These are phyloP conservation scores for Iguana delicatissima DNA, from an alignment of 2,797 vertebrate species.

Conservation along the genomic window DNA sequence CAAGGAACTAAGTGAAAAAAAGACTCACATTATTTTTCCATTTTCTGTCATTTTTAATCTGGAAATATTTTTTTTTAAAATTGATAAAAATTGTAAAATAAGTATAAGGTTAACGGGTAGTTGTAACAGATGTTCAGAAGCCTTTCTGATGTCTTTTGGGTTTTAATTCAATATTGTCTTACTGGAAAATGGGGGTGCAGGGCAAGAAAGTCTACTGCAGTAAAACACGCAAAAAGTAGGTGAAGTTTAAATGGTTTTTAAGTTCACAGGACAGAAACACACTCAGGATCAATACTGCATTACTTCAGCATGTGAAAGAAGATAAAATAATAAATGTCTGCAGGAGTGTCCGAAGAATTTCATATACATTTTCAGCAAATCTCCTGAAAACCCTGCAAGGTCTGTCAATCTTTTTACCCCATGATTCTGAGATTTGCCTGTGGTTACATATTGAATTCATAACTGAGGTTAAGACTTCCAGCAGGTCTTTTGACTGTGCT, in stretches of 20 bases:
- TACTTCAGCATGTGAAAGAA: background rate
- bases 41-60: background rate
- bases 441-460: background rate
- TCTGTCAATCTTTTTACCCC: background rate
- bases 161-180: constrained; percentile 1
- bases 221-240: background rate
- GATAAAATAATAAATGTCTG: background rate
- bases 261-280: background rate
- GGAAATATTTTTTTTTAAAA: background rate
- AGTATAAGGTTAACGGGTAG: background rate
- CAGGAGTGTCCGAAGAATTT: background rate
- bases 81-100: background rate
- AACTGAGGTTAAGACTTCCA: background rate
- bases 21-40: background rate
- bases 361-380: background rate
- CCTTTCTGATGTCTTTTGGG: background rate
- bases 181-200: constrained; percentile 1
- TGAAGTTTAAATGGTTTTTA: background rate
- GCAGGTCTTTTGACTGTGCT: background rate
- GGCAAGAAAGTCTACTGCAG: background rate
- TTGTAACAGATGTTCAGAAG: background rate
- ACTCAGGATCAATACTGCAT: background rate
- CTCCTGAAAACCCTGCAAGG: background rate
- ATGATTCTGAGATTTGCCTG: background rate
- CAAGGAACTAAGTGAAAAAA: background rate